These are phyloP conservation scores for Gulo gulo DNA, from an alignment of 2,113 vertebrate species.

Conservation along the genomic window DNA sequence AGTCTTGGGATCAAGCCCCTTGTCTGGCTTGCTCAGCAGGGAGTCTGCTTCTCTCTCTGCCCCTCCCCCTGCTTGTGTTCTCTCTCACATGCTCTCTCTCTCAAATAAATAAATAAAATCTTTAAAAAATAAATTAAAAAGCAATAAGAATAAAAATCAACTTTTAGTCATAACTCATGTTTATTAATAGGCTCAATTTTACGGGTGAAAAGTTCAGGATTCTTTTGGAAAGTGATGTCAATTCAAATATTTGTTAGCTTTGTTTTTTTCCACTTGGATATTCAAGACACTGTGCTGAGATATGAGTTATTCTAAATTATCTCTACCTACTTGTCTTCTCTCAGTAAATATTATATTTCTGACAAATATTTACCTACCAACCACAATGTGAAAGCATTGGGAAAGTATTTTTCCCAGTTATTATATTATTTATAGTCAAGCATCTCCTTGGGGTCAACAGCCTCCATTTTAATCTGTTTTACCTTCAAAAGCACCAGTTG, in stretches of 20 bases:
- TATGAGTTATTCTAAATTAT: constrained; percentile 49
- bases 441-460: background rate
- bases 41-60: background rate
- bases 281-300: constrained; percentile 13
- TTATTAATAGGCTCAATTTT: constrained; percentile 41
- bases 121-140: background rate
- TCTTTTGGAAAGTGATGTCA: constrained; percentile 49
- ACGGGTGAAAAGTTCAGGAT: background rate
- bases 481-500: background rate
- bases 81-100: background rate
- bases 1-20: background rate
- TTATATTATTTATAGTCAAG: background rate
- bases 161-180: background rate
- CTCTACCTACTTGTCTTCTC: background rate
- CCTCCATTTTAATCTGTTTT: background rate
- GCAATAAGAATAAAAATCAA: background rate
- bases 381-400: background rate
- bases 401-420: background rate
- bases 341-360: constrained; percentile 60
- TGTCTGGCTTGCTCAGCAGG: background rate
- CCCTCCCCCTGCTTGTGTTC: background rate
- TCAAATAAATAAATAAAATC: background rate
- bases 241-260: constrained; percentile 29
- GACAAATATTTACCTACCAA: constrained; percentile 7
- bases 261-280: constrained; percentile 50